Evolutionary conservation across 1,140 invertebrate genomes (phyloP).

Genomic region (Dinoponera quadriceps): DNA sequence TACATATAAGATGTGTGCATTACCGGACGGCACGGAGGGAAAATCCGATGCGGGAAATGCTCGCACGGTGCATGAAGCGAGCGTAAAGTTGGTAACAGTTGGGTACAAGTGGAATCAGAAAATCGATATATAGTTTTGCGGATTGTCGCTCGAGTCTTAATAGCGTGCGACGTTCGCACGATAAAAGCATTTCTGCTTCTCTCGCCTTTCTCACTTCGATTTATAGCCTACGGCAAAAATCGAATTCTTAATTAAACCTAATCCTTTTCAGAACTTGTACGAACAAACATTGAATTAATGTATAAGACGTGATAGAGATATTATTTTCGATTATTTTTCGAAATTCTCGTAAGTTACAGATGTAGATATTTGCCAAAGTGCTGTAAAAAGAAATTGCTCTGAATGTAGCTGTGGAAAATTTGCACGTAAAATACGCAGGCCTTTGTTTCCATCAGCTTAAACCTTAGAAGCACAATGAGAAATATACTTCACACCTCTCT

Average conservation of each 20-base stretch:
- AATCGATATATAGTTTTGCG: conserved; percentile 50
- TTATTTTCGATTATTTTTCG: too few species aligned
- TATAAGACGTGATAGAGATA: too few species aligned
- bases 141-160: conserved; percentile 44
- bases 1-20: conserved; percentile 45
- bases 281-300: too few species aligned
- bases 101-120: conserved; percentile 45
- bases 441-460: neutral
- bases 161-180: conserved; percentile 11
- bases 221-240: neutral
- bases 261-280: neutral
- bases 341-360: too few species aligned
- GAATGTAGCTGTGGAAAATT: too few species aligned
- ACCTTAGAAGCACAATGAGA: too few species aligned
- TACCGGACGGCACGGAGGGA: conserved; percentile 16
- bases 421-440: too few species aligned
- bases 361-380: too few species aligned
- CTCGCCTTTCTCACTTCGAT: neutral
- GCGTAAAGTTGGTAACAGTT: conserved; percentile 53
- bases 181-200: conserved; percentile 4
- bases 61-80: conserved; percentile 34
- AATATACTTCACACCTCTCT: too few species aligned
- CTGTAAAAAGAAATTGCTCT: too few species aligned
- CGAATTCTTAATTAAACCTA: neutral
- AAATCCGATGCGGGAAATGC: conserved; percentile 49